Evolutionary conservation across 2,888 invertebrate species (phyloP).

Genomic region (Argyresthia goedartella): DNA sequence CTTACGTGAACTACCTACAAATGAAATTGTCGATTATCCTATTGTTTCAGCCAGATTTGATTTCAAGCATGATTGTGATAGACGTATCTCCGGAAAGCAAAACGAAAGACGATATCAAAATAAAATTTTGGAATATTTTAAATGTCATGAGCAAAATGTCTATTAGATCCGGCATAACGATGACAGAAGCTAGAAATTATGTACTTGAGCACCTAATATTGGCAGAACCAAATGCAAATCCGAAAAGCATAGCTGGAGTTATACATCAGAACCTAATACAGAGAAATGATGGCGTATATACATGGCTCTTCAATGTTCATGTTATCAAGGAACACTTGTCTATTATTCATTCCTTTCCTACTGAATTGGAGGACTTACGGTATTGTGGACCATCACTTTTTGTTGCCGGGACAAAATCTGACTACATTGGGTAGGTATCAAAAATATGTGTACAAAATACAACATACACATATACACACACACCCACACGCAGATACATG

Average conservation of each 20-base stretch:
- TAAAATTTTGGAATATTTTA: conserved; percentile 74
- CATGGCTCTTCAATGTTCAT: conserved; percentile 87
- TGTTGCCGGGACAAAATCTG: conserved; percentile 84
- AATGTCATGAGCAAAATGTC: conserved; percentile 74
- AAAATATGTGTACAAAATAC: no score
- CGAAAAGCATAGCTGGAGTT: conserved; percentile 77
- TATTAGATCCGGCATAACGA: conserved; percentile 72
- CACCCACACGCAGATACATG: no score
- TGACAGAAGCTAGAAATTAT: conserved; percentile 77
- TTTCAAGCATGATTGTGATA: conserved; percentile 77
- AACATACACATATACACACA: no score
- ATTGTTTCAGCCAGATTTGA: conserved; percentile 65
- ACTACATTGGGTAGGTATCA: conserved; percentile 77
- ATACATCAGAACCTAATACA: conserved; percentile 88
- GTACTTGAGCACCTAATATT: conserved; percentile 73
- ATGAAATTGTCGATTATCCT: neutral
- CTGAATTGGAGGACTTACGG: conserved; percentile 50
- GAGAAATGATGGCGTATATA: conserved; percentile 70
- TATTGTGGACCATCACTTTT: conserved; percentile 84
- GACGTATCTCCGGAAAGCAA: conserved; percentile 77
- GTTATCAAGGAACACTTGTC: conserved; percentile 77
- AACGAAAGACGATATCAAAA: conserved; percentile 70
- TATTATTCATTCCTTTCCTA: conserved; percentile 76
- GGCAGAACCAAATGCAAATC: conserved; percentile 52
- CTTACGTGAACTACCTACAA: no score